Evolutionary conservation across 2,797 vertebrate species (phyloP), one percentile per base, ranked within the genome.

Genomic region (Scleropages formosus): DNA sequence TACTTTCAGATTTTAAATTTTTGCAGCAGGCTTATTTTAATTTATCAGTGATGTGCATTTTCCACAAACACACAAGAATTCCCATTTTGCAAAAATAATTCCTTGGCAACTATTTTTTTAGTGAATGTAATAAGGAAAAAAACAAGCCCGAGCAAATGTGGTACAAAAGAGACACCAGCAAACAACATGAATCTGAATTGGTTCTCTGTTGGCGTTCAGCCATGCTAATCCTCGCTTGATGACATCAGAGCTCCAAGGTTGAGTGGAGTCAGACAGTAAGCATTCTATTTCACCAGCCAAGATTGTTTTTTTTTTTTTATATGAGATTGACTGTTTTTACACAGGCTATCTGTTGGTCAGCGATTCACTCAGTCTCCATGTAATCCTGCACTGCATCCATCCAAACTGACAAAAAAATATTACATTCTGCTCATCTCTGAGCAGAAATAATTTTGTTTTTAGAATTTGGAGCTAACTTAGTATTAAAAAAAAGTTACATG

Each of bases 231-330:
- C 62, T 62, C 51, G 47, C 39, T 59, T 63, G 63, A 69, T 26
- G 16, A 81, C 75, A 83, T 76, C 67, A 83, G 15, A 75, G 76
- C 67, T 31, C 78, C 44, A 69, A 78, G 76, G 81, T 75, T 79
- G 74, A 83, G 75, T 59, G 73, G 58, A 78, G 56, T 56, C 79
- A 76, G 64, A 82, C 79, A 80, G 77, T 62, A 51, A 73, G 68
- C 56, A 77, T 72, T 18, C 59, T 74, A 77, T 75, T 81, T 81
- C 47, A 47, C 84, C 73, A 78, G 78, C 79, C 72, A 68, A 76
- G 67, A n/a, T 44, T 64, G 62, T 15, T 78, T 84, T 82, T 72
- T 75, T 16, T 16, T 9, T 53, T 53, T 53, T 53, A 16, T 51
- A 53, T 53, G 16, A 53, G 51, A 9, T 16, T 53, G 53, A 51